Base-by-base conservation (phyloP, 2,888 invertebrate species). In the Oscheius sp. region DNA sequence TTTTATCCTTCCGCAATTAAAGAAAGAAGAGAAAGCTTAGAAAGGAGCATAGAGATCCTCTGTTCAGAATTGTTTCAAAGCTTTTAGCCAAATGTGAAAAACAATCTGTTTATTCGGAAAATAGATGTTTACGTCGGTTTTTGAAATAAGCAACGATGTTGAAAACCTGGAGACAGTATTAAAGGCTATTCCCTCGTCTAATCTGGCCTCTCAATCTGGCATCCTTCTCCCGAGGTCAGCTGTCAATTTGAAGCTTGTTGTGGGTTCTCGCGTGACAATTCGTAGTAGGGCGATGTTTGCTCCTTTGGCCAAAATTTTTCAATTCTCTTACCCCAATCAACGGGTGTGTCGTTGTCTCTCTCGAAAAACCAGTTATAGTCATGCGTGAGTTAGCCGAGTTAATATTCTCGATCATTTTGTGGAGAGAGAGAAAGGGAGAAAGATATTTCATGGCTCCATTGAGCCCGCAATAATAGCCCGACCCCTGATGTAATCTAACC, bases 331-430 rank as follows among this genome's bases (percentile, higher is more conserved):
- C n/a, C n/a, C n/a, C n/a, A n/a, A n/a, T n/a, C n/a, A n/a, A n/a
- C 36, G 54, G 54, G 54, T 54, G 54, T 54, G 54, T 33, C 54
- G 54, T 36, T 54, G 32, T 24, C 36, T 33, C 54, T 54, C 50
- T 28, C 24, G 9, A 33, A 54, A 51, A 54, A 54, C 54, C 54
- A 33, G 54, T 54, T 54, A 20, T 24, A 17, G 24, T 24, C n/a
- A n/a, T n/a, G n/a, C n/a, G n/a, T 47, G 47, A 47, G 47, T 47
- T 24, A 47, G 47, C 47, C 47, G 22, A 24, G 20, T 24, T 24
- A 24, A 47, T 47, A 47, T 47, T 8, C 8, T 8, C 36, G 8
- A 8, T 9, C 8, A 9, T 36, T 8, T 47, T 12, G 22, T 12
- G 47, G 22, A 47, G 8, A 3, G 47, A 3, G 12, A 47, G 20